phyloP scores from a whole-genome alignment of 2,888 invertebrate genomes.

The Drosophila mercatorum region DNA sequence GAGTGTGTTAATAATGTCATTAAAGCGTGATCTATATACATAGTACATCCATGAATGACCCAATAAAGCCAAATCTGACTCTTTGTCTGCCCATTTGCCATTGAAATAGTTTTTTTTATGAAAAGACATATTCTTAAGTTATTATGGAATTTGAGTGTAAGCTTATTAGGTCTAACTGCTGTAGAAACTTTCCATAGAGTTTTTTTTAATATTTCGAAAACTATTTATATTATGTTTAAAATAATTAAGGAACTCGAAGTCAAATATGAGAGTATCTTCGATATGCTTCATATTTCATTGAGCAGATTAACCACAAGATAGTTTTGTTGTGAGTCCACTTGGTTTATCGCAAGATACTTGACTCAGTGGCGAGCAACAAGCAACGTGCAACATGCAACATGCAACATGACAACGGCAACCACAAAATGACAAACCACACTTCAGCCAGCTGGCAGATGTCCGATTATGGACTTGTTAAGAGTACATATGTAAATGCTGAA shows the following conservation, averaged over 20 bases:
- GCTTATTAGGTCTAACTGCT: neutral
- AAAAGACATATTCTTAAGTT: neutral
- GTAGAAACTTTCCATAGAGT: too few relatives aligned
- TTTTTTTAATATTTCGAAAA: neutral
- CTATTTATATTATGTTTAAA: neutral
- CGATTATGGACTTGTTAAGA: constrained; percentile 2
- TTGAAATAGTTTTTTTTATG: neutral
- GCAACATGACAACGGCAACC: constrained; percentile 9
- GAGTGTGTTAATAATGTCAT: neutral
- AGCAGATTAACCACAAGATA: constrained; percentile 8
- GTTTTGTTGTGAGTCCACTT: neutral
- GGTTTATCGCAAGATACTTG: constrained; percentile 4
- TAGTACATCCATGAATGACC: neutral
- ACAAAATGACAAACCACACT: constrained; percentile 20
- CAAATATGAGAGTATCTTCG: neutral
- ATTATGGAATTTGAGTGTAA: neutral
- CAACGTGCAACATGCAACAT: neutral
- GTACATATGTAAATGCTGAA: neutral
- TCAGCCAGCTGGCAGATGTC: constrained; percentile 14
- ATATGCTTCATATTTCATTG: neutral
- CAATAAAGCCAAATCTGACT: constrained; percentile 5
- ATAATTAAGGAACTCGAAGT: neutral
- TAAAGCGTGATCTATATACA: neutral
- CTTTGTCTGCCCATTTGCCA: constrained; percentile 9
- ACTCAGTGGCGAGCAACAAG: neutral